Evolutionary conservation across 2,797 vertebrate genomes (phyloP).

Genomic region (Pantherophis alleghaniensis): DNA sequence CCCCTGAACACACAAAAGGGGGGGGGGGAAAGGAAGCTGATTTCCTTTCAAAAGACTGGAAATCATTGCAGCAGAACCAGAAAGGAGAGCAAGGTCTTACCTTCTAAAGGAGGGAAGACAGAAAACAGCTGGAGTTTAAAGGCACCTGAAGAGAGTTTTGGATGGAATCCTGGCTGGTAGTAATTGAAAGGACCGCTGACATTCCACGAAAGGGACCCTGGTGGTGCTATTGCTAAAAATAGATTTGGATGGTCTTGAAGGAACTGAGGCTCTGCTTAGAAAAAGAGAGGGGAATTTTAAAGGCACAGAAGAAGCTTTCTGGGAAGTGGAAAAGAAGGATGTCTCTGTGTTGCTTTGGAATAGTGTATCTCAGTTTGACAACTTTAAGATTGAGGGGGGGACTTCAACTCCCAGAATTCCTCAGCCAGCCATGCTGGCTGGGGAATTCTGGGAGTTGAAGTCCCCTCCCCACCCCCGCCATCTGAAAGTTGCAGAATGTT

Average conservation of each 20-base stretch:
- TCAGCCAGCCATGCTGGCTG: not conserved
- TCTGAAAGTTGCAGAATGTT: not conserved
- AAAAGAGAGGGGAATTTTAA: constrained; percentile 27
- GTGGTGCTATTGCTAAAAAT: constrained; percentile 22
- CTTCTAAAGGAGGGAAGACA: not conserved
- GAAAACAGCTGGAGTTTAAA: constrained; percentile 23
- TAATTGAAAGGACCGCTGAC: constrained; percentile 29
- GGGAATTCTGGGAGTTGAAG: not conserved
- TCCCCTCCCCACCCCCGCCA: not conserved
- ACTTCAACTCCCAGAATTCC: not conserved
- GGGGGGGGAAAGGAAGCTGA: not conserved
- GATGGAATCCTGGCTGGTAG: constrained; percentile 2
- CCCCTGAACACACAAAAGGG: not conserved
- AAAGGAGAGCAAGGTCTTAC: constrained; percentile 6
- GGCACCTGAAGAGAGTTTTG: constrained; percentile 30
- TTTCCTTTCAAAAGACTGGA: not conserved
- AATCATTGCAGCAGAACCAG: constrained; percentile 24
- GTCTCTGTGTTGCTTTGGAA: too few species aligned
- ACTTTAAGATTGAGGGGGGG: not conserved
- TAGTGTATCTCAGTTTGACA: not conserved
- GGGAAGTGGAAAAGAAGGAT: not conserved
- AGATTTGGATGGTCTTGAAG: constrained; percentile 29
- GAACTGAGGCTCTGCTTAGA: constrained; percentile 11
- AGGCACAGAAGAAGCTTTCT: constrained; percentile 22
- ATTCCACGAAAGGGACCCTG: constrained; percentile 7